Evolutionary conservation across 2,797 vertebrate genomes (phyloP), one percentile per base, ranked within the genome.

Genomic region (Ctenopoma multispine): DNA sequence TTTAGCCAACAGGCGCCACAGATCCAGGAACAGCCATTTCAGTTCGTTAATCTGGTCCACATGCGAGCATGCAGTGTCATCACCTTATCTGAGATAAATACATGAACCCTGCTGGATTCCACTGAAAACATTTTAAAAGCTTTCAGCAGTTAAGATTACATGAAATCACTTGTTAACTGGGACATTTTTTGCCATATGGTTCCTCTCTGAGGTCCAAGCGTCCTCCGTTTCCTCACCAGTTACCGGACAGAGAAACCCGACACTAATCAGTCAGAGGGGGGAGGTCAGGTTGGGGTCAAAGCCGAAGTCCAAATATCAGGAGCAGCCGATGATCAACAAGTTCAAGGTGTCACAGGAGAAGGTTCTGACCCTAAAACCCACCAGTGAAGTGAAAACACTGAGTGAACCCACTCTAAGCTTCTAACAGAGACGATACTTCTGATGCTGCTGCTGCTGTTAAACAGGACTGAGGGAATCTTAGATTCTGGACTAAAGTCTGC

Each of bases 201-300:
- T 36, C 46, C 54, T 80, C 71, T 87, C 85, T 49, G 43, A 68
- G 66, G 67, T 87, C 86, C 81, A 79, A 76, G 60, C 64, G 70
- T 73, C 79, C 63, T 77, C 65, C 63, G 41, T 48, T 64, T 84
- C 75, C 77, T 83, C 71, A 77, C 82, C 75, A 73, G 83, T 51
- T 80, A 70, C 72, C 47, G 67, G 63, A 82, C 76, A 57, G 64
- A 72, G 89, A 90, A 92, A 93, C 76, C 68, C 46, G 71, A 92
- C 79, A 90, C 90, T 55, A 40, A 61, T 17, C 1, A 72, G 74
- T 74, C 81, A 23, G 69, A 58, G 29, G 73, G 47, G 23, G 61
- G 72, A 46, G 78, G 75, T 83, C 70, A 83, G 66, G 36, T 21
- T 18, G 73, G 63, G 71, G 84, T 77, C 79, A 86, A 87, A 82